These are phyloP conservation scores for Lepeophtheirus nordmannii DNA, from an alignment of 2,888 invertebrate species.

Conservation along the genomic window DNA sequence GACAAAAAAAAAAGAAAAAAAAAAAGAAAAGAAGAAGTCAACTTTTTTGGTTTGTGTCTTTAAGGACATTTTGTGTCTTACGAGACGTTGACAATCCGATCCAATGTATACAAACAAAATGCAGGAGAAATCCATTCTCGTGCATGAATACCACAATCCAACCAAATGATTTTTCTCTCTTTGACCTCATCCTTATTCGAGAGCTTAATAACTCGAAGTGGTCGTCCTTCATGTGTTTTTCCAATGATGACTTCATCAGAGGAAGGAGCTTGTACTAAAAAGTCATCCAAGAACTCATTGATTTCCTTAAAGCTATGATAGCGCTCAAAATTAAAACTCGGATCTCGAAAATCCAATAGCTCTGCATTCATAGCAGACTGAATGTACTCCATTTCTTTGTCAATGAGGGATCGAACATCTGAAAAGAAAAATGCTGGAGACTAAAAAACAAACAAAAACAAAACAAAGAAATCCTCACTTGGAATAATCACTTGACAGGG, in stretches of 20 bases:
- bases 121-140: conserved; percentile 52
- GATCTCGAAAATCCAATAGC: background rate
- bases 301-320: background rate
- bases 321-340: conserved; percentile 3
- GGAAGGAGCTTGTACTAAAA: background rate
- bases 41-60: background rate
- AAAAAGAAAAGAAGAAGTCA: background rate
- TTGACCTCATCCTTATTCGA: conserved; percentile 29
- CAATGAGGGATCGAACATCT: background rate
- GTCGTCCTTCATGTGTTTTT: conserved; percentile 52
- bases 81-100: conserved; percentile 26
- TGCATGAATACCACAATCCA: conserved; percentile 52
- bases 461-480: background rate
- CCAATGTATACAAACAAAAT: conserved; percentile 28
- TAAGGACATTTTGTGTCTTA: background rate
- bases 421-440: background rate
- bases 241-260: conserved; percentile 50
- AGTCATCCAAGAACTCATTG: background rate
- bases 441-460: background rate
- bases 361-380: background rate
- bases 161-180: conserved; percentile 17
- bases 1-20: no score
- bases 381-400: background rate
- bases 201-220: conserved; percentile 54
- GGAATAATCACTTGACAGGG: background rate